phyloP scores from a whole-genome alignment of 1,140 invertebrate genomes.

The Macrobrachium nipponense region DNA sequence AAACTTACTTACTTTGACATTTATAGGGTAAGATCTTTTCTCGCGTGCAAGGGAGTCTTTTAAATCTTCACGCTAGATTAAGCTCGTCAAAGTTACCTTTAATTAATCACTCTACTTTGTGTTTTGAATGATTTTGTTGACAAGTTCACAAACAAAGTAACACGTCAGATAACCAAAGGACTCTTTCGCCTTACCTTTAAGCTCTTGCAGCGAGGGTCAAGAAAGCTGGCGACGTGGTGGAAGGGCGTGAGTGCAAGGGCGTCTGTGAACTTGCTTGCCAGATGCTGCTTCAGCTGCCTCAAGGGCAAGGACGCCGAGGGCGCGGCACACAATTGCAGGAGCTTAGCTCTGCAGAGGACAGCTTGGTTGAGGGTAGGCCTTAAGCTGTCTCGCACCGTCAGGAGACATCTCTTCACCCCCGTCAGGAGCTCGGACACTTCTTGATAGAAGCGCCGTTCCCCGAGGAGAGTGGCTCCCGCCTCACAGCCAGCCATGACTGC shows the following conservation, averaged over 20 bases:
- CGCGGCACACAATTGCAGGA: slow-evolving; percentile 60
- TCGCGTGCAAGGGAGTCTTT: no score
- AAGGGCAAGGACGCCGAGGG: slow-evolving; percentile 48
- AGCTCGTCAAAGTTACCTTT: no score
- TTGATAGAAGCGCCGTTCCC: slow-evolving; percentile 57
- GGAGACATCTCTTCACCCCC: slow-evolving; percentile 57
- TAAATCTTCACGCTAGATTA: no score
- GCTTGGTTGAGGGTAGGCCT: slow-evolving; percentile 63
- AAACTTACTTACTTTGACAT: no score
- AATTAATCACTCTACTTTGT: no score
- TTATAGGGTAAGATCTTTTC: no score
- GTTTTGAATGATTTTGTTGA: no score
- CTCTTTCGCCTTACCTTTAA: slow-evolving; percentile 52
- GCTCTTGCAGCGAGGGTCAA: slow-evolving; percentile 62
- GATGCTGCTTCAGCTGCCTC: slow-evolving; percentile 59
- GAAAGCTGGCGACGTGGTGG: slow-evolving; percentile 63
- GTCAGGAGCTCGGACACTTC: slow-evolving; percentile 59
- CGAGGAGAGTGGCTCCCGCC: slow-evolving; percentile 31
- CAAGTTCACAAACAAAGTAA: no score
- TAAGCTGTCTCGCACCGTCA: slow-evolving; percentile 57
- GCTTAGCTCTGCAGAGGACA: slow-evolving; percentile 61
- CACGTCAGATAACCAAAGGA: background rate
- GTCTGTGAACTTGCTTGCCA: slow-evolving; percentile 51
- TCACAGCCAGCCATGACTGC: slow-evolving; percentile 51
- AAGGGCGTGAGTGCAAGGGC: slow-evolving; percentile 59